Percentiles rank a stretch among this genome's conserved stretches.
Conservation (phyloP, 2,888 invertebrate species). For the Osmoderma eremita region DNA sequence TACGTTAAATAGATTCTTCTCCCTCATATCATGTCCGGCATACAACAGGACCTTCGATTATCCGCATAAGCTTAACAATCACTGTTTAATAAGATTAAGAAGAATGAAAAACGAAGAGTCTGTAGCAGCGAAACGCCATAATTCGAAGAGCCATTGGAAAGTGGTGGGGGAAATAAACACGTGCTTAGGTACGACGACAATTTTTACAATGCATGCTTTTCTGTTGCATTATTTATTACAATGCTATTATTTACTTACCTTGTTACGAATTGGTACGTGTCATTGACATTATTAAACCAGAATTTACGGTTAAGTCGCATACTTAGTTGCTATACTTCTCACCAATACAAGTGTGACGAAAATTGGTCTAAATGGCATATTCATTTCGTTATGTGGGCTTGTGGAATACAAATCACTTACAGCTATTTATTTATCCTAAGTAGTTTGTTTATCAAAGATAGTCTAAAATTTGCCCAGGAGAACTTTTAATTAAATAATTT, state of each 20-base stretch:
- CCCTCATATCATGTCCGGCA: background rate
- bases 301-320: too few species aligned
- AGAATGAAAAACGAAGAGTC: background rate
- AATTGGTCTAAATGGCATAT: too few species aligned
- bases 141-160: constrained; percentile 17
- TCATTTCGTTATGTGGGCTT: too few species aligned
- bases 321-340: too few species aligned
- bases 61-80: background rate
- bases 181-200: constrained; percentile 53
- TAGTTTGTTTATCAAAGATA: too few species aligned
- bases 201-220: constrained; percentile 28
- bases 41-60: too few species aligned
- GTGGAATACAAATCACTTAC: too few species aligned
- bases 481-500: too few species aligned
- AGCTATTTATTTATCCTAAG: too few species aligned
- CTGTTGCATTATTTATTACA: background rate
- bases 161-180: constrained; percentile 53
- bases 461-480: too few species aligned
- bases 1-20: background rate
- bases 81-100: background rate
- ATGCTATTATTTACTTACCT: background rate
- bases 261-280: too few species aligned
- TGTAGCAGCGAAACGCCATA: constrained; percentile 10
- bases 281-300: background rate
- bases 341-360: too few species aligned